Percentiles rank a stretch among this genome's conserved stretches.
Evolutionary conservation across 2,888 invertebrate species (phyloP).

Genomic region (Drosophila basisetae): DNA sequence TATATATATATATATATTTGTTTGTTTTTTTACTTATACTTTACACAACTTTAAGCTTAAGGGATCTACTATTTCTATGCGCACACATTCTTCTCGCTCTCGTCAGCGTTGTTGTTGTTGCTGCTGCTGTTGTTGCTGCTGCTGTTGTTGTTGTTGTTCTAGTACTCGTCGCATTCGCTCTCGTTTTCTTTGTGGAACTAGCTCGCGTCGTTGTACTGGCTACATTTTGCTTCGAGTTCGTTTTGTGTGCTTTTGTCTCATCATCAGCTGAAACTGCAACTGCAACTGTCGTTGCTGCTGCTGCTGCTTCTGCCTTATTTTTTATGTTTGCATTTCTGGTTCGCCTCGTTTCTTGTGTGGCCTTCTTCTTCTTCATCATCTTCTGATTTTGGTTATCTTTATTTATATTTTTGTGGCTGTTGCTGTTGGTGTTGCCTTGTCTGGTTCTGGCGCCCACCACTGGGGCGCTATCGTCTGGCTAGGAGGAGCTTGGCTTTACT

Average conservation of each 20-base stretch:
- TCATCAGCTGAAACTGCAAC: constrained; percentile 7
- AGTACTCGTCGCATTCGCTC: not conserved
- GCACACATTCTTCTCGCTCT: constrained; percentile 29
- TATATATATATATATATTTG: constrained; percentile 25
- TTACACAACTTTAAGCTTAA: constrained; percentile 79
- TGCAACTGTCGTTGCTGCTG: constrained; percentile 16
- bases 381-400: constrained; percentile 23
- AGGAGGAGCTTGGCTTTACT: constrained; percentile 76
- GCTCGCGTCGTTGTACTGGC: constrained; percentile 35
- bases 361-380: constrained; percentile 22
- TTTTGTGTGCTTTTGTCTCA: constrained; percentile 45
- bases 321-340: constrained; percentile 20
- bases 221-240: constrained; percentile 59
- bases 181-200: constrained; percentile 16
- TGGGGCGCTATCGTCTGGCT: constrained; percentile 57
- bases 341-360: constrained; percentile 26
- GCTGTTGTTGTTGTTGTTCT: constrained; percentile 5
- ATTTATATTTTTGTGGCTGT: constrained; percentile 15
- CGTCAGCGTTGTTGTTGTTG: constrained; percentile 12
- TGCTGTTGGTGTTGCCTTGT: constrained; percentile 43
- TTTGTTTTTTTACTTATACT: constrained; percentile 64
- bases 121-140: constrained; percentile 8
- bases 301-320: constrained; percentile 22
- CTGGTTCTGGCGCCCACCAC: constrained; percentile 55
- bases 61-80: constrained; percentile 59